Base-by-base conservation (phyloP, 2,888 invertebrate genomes). In the Diogma glabrata region DNA sequence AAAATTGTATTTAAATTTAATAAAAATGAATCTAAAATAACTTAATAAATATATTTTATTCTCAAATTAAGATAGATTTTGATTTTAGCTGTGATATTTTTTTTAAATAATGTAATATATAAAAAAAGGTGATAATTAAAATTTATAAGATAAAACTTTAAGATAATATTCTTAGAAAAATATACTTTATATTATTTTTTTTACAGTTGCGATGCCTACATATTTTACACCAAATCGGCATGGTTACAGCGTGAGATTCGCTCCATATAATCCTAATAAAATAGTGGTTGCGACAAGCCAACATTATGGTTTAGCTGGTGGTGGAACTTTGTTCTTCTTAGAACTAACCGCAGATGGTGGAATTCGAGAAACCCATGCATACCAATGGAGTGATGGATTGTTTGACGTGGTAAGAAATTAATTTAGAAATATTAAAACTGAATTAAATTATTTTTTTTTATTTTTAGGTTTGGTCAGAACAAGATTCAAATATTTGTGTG, bases 191-290 rank as follows among this genome's bases (percentile, higher is more conserved):
- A n/a, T n/a, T n/a, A n/a, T n/a, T 49, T 52, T n/a, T 16, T 38
- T 56, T 55, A 12, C 53, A 59, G 59, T 17, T 47, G 56, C 69
- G n/a, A 81, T 81, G 80, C 75, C 79, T 58, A 78, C 81, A 56
- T 83, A 80, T 69, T 71, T 77, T 60, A 84, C 84, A 26, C 78
- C 79, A 54, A 83, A 84, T 61, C 78, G 84, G 58, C 88, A 89
- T 70, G 88, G 89, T 56, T 89, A 89, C 67, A 83, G 84, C 64
- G 82, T 89, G 47, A 75, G 84, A 61, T 90, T 87, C 67, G 89
- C 87, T 4, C 84, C 87, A 46, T 86, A 84, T 60, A 74, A 81
- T 63, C 78, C 81, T 3, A 79, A 84, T 59, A 74, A 80, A 46
- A 63, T 90, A 51, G 84, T 85, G 12, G 82, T 87, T 52, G 86